Evolutionary conservation across 1,140 invertebrate species (phyloP).

Genomic region (Scylla paramamosain): DNA sequence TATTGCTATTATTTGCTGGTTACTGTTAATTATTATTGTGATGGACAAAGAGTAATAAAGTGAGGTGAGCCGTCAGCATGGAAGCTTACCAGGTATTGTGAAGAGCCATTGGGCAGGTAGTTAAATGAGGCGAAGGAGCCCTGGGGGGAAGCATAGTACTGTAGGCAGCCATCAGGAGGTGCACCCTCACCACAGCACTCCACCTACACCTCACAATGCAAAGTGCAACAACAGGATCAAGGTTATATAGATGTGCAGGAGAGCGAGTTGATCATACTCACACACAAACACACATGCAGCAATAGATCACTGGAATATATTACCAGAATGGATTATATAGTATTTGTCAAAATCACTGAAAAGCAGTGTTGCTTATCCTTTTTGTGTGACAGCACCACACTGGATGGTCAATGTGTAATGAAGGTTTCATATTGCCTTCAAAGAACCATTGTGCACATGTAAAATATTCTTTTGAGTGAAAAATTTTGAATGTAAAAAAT

Average conservation of each 20-base stretch:
- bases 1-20: too few relatives aligned
- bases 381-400: too few relatives aligned
- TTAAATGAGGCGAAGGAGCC: conserved; percentile 88
- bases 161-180: conserved; percentile 85
- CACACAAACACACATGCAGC: neutral
- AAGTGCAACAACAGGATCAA: neutral
- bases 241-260: neutral
- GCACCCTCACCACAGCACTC: conserved; percentile 64
- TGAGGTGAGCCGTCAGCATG: neutral
- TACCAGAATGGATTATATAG: neutral
- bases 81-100: conserved; percentile 60
- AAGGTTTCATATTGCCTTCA: too few relatives aligned
- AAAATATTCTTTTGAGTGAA: too few relatives aligned
- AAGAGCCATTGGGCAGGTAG: conserved; percentile 82
- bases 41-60: too few relatives aligned
- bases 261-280: too few relatives aligned
- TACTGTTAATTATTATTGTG: too few relatives aligned
- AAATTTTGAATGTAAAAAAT: too few relatives aligned
- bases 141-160: conserved; percentile 84
- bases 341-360: neutral
- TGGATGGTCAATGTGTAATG: too few relatives aligned
- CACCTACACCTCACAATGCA: conserved; percentile 4
- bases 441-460: too few relatives aligned
- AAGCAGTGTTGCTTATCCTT: too few relatives aligned
- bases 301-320: too few relatives aligned